A percentile compares a stretch with the other conserved stretches of the same genome.
These are phyloP conservation scores for Nilaparvata lugens DNA, from an alignment of 1,140 invertebrate genomes.

Conservation along the genomic window DNA sequence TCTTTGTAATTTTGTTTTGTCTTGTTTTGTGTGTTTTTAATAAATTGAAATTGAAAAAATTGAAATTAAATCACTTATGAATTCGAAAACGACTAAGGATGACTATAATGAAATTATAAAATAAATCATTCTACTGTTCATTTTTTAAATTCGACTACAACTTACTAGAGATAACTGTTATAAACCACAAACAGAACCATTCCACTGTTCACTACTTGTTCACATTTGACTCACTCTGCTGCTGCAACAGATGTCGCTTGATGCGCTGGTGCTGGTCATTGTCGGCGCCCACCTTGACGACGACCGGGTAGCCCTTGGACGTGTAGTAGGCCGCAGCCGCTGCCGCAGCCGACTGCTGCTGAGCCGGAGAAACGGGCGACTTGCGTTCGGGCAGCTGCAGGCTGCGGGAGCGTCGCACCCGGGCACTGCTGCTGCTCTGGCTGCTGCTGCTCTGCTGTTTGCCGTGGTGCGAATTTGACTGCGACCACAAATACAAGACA, in stretches of 20 bases:
- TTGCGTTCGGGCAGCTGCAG: constrained; percentile 46
- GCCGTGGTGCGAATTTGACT: constrained; percentile 7
- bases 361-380: constrained; percentile 31
- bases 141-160: too few relatives aligned
- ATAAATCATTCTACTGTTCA: too few relatives aligned
- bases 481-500: too few relatives aligned
- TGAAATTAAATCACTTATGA: too few relatives aligned
- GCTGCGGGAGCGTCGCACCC: constrained; percentile 26
- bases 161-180: too few relatives aligned
- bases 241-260: constrained; percentile 25
- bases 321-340: constrained; percentile 10
- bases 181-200: too few relatives aligned
- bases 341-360: constrained; percentile 17
- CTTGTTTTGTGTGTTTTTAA: too few relatives aligned
- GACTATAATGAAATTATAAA: too few relatives aligned
- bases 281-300: constrained; percentile 33
- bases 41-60: too few relatives aligned
- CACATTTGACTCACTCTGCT: constrained; percentile 29
- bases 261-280: constrained; percentile 23
- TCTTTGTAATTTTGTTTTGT: too few relatives aligned
- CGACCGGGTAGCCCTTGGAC: constrained; percentile 14
- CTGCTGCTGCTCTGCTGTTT: background rate
- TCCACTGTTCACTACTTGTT: too few relatives aligned
- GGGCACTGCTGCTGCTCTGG: background rate
- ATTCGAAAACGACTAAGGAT: too few relatives aligned